Evolutionary conservation across 2,888 invertebrate species (phyloP), one percentile per base, ranked within the genome.

Genomic region (Plemyria rubiginata): DNA sequence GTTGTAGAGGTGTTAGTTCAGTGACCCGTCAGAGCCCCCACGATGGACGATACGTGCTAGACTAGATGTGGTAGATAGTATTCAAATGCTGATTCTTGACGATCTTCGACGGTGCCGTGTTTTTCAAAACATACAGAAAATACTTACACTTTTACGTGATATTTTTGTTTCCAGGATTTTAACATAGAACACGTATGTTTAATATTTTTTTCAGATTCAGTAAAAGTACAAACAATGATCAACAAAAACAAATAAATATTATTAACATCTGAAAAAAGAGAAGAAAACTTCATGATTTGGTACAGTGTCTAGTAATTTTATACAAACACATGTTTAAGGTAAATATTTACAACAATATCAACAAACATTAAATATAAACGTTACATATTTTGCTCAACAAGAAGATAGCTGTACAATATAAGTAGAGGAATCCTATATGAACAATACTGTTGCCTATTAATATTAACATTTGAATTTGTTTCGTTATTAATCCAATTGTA

Each of bases 331-430:
- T 67, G 64, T 61, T 49, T 82, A 45, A 82, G 81, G 72, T 79
- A 76, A n/a, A 22, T 89, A 90, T 89, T 86, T 91, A 91, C 90
- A 90, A 82, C 81, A 84, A 85, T 85, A 84, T 85, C 80, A 90
- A 90, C 88, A 86, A 82, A 81, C 63, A 65, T 57, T 65, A 55
- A 62, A 65, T 56, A 65, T 62, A 62, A 70, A 66, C 60, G 50
- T 66, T 60, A 68, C 62, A 69, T 71, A 65, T 49, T 60, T 60
- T 55, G 62, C 66, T 66, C 77, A 84, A 85, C 84, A 81, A 68
- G 73, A 70, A 74, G 73, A 77, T 75, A 81, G 73, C 80, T 83
- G 78, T 82, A 82, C 79, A 82, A 73, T 72, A 74, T 71, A 74
- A 70, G 71, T 72, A 75, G 67, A 70, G 61, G 62, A 69, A 68